Percentiles rank a stretch among this genome's conserved stretches.
Evolutionary conservation across 2,888 invertebrate genomes (phyloP).

Genomic region (Oithona nana): DNA sequence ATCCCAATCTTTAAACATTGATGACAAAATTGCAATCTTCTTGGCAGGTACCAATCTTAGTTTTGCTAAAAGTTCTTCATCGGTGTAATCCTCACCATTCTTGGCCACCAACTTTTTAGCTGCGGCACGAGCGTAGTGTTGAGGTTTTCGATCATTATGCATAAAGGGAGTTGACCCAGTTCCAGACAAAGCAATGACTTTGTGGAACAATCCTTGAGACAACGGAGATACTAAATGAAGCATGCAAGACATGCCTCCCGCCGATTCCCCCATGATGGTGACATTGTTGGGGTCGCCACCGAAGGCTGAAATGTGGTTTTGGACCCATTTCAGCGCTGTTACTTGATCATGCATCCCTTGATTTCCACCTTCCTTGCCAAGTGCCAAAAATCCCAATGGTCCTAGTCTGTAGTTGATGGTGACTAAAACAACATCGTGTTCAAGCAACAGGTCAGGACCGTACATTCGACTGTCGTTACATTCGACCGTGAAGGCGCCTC

Average conservation of each 20-base stretch:
- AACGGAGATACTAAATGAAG: conserved; percentile 8
- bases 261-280: conserved; percentile 14
- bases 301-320: conserved; percentile 3
- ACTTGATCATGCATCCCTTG: conserved; percentile 15
- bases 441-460: conserved; percentile 12
- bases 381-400: conserved; percentile 8
- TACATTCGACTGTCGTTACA: not conserved
- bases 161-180: conserved; percentile 3
- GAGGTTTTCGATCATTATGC: not conserved
- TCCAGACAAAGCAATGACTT: conserved; percentile 10
- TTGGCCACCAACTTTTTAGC: not conserved
- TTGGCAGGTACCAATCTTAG: not conserved
- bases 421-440: conserved; percentile 9
- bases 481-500: conserved; percentile 15
- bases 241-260: conserved; percentile 10
- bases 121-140: not conserved
- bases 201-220: conserved; percentile 11
- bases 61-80: not conserved
- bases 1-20: conserved; percentile 10
- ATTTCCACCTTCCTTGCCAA: conserved; percentile 2
- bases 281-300: conserved; percentile 4
- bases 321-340: conserved; percentile 7
- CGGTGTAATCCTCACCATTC: not conserved
- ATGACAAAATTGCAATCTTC: not conserved
- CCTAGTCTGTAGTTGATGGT: conserved; percentile 14